phyloP scores from a whole-genome alignment of 1,140 invertebrate species.

The Polyergus mexicanus region DNA sequence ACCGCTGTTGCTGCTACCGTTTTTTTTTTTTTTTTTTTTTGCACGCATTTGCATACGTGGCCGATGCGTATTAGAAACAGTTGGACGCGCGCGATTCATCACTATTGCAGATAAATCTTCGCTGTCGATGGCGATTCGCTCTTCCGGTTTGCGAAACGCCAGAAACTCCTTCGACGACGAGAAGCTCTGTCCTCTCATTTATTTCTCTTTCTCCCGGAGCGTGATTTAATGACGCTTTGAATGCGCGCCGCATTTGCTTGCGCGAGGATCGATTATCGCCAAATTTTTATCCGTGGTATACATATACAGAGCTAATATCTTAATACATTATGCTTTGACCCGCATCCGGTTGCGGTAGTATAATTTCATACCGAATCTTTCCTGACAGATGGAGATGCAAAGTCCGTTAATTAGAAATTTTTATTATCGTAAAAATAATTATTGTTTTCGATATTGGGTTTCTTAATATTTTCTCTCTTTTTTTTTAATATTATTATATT shows the following conservation, averaged over 20 bases:
- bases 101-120: conserved; percentile 56
- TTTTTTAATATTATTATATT: background rate
- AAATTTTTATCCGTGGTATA: background rate
- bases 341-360: conserved; percentile 27
- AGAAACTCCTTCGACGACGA: background rate
- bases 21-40: too few species aligned
- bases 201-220: background rate
- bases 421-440: background rate
- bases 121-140: conserved; percentile 35
- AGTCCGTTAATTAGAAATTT: conserved; percentile 37
- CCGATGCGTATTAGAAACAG: conserved; percentile 25
- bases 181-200: conserved; percentile 29
- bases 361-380: conserved; percentile 27
- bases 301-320: conserved; percentile 1
- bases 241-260: conserved; percentile 23
- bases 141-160: conserved; percentile 12
- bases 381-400: background rate
- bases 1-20: background rate
- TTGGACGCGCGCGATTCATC: conserved; percentile 22
- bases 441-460: background rate
- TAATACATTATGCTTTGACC: conserved; percentile 8
- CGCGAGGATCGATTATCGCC: conserved; percentile 33
- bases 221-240: conserved; percentile 45
- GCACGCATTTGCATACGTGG: conserved; percentile 49
- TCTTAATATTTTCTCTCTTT: background rate